Evolutionary conservation across 2,113 vertebrate species (phyloP), one percentile per base, ranked within the genome.

Genomic region (Dascyllus trimaculatus): DNA sequence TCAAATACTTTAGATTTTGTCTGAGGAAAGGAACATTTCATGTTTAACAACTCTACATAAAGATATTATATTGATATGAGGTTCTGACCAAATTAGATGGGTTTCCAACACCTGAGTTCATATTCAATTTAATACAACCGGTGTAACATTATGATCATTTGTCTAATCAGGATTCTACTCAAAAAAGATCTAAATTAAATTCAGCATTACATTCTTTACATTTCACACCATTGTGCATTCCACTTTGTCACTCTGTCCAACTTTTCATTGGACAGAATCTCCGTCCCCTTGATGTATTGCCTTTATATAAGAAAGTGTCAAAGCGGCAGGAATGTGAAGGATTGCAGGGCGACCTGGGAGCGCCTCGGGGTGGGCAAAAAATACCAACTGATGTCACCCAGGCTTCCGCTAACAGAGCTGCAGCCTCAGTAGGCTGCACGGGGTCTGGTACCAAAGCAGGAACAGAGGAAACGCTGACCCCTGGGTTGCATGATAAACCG

Each of bases 251-350:
- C 67, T 79, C 40, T 71, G 69, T 85, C 49, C 70, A 89, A 88
- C 82, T 88, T 86, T 89, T 86, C 45, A 56, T 60, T 53, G 72
- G 73, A 85, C 78, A 82, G 51, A 91, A 80, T 86, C 89, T 86
- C 60, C 76, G 84, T 87, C 79, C 46, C 75, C 73, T 84, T 95
- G 93, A 95, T 94, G 85, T 88, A 95, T 95, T 92, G 90, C 94
- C 90, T 94, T 92, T 93, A 93, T 95, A 93, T 90, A 94, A 85
- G 85, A 91, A 93, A 56, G 81, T 95, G 95, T 93, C 94, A 94
- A 91, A 93, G 67, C 80, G 49, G 73, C 80, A 79, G 69, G 80
- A 88, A 89, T 69, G 88, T 95, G 94, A 95, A 89, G 88, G 89
- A 95, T 95, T 93, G 93, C 90, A 77, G 86, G 70, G 71, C 62